Conservation (phyloP, 2,113 vertebrate species). For the Oceanites oceanicus region DNA sequence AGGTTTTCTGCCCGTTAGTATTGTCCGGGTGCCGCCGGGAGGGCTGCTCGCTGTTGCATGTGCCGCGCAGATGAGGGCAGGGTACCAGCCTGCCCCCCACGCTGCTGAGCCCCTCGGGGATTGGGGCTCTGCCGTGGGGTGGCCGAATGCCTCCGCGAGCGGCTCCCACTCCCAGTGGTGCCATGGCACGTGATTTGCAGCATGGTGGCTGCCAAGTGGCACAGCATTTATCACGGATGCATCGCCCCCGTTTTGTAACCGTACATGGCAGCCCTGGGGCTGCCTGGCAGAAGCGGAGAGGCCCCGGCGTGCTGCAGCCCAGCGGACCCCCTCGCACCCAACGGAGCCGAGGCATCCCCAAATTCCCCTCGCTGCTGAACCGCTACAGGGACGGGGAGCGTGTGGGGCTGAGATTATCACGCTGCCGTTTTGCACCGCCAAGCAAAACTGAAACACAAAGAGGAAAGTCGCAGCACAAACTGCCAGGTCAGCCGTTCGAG, state of each 20-base stretch:
- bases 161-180: background rate
- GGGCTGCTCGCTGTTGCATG: background rate
- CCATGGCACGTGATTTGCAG: background rate
- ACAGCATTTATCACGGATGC: background rate
- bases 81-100: background rate
- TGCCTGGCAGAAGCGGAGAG: background rate
- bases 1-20: background rate
- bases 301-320: background rate
- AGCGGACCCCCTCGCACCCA: background rate
- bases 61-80: background rate
- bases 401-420: background rate
- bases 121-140: background rate
- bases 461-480: background rate
- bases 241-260: background rate
- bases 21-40: background rate
- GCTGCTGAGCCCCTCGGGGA: background rate
- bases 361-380: background rate
- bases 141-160: accelerated
- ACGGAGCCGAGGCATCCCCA: background rate
- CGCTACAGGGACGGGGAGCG: accelerated
- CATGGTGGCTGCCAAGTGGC: background rate
- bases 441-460: slow-evolving; percentile 47
- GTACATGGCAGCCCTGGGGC: background rate
- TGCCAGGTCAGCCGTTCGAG: slow-evolving; percentile 29
- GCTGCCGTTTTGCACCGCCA: background rate